These are phyloP conservation scores for Homarus gammarus DNA, from an alignment of 2,888 invertebrate genomes.

Conservation along the genomic window DNA sequence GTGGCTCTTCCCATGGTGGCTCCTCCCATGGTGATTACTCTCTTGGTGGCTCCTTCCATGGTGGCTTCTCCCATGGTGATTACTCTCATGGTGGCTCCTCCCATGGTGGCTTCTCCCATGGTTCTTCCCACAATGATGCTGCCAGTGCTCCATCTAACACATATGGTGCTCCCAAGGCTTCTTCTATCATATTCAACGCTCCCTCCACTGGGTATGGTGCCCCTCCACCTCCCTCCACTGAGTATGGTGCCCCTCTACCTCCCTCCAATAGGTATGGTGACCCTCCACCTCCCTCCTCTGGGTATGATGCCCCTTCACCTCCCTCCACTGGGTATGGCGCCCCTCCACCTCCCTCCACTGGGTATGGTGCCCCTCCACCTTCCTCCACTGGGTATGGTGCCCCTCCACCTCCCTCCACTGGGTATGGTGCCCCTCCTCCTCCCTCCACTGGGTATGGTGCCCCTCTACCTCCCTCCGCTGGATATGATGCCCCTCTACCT, in stretches of 20 bases:
- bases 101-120: too few species aligned
- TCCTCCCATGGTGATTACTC: too few species aligned
- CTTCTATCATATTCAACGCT: not conserved
- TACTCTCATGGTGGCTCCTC: too few species aligned
- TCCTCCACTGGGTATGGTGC: constrained; percentile 22
- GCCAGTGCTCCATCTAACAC: not conserved
- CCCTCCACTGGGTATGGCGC: not conserved
- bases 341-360: not conserved
- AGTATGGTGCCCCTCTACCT: not conserved
- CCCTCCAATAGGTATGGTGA: constrained; percentile 2
- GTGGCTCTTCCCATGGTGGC: too few species aligned
- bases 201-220: not conserved
- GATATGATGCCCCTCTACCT: constrained; percentile 18
- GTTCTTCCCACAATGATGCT: not conserved
- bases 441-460: constrained; percentile 5
- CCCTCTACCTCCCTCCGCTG: constrained; percentile 1
- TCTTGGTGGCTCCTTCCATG: too few species aligned
- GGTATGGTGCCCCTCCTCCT: not conserved
- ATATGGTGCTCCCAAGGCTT: constrained; percentile 13
- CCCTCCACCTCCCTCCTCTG: not conserved
- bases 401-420: constrained; percentile 3
- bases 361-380: not conserved
- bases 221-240: not conserved
- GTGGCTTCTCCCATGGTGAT: too few species aligned
- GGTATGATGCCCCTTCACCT: not conserved